Base-by-base conservation (phyloP, 2,113 vertebrate species). In the Cololabis saira region DNA sequence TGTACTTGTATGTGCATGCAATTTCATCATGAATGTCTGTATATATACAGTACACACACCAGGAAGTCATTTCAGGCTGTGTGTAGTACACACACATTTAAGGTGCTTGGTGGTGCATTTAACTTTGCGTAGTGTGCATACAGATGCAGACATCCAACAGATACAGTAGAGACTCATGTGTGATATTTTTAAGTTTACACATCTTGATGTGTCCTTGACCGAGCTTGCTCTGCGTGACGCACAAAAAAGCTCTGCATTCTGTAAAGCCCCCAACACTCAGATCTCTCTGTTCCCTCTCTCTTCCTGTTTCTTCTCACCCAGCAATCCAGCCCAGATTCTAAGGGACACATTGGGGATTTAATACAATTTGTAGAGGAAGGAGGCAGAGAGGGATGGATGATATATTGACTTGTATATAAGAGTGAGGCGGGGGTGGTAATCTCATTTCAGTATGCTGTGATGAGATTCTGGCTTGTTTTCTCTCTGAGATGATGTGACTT, bases 381-480 rank as follows among this genome's bases (percentile, higher is more conserved):
- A 86, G 78, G 68, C 84, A 75, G 78, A 64, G 87, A 66, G 75
- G 79, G 64, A 80, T 87, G 82, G 87, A 84, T 84, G 84, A 87
- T 89, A 87, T 86, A 91, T 86, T 89, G 84, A 89, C 84, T 89
- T 86, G 72, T 78, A 80, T 85, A 88, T 83, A 88, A 88, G 87
- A 87, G 84, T 80, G 74, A 76, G 81, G 81, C 86, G 64, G 42
- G 61, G 41, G 74, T 74, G 81, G 79, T 91, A 90, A 91, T 91
- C 85, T 86, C 74, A 78, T 91, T 88, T 82, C 77, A 68, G 81
- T 71, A 83, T 77, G 81, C 84, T 63, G 82, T 85, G 87, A 91
- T 89, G 84, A 91, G 89, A 89, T 88, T 90, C 74, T 62, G 76
- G 71, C 76, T 83, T 89, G 81, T 91, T 90, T 90, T 87, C 87